phyloP scores from a whole-genome alignment of 2,113 vertebrate genomes.

The Gymnobelideus leadbeateri region DNA sequence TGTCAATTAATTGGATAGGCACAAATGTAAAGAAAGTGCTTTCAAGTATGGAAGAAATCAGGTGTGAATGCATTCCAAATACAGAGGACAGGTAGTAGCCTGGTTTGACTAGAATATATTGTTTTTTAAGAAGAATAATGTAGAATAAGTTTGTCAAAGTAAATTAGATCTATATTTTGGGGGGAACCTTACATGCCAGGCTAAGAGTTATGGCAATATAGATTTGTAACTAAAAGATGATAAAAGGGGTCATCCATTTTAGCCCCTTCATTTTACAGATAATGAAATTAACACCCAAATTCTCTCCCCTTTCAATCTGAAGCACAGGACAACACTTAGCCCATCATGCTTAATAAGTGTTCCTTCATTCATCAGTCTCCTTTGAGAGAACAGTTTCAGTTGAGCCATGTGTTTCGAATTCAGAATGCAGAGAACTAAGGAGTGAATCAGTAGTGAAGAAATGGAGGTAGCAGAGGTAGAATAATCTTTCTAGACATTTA shows the following conservation, averaged over 20 bases:
- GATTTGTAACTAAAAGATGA: background rate
- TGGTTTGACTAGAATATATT: background rate
- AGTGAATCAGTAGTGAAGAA: background rate
- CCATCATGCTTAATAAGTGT: background rate
- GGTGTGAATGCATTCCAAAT: background rate
- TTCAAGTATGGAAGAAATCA: background rate
- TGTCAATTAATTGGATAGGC: background rate
- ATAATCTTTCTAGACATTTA: background rate
- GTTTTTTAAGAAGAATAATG: background rate
- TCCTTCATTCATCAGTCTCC: background rate
- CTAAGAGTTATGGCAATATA: background rate
- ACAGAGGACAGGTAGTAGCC: background rate
- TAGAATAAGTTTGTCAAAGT: background rate
- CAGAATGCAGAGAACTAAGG: background rate
- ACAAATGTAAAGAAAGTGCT: background rate
- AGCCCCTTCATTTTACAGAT: background rate
- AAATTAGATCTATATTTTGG: background rate
- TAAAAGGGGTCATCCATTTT: background rate
- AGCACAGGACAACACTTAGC: background rate
- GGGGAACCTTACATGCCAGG: background rate
- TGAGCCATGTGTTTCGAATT: background rate
- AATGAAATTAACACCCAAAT: background rate
- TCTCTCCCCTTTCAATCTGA: background rate
- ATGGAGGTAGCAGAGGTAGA: background rate
- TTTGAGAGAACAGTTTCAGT: background rate